Conservation (phyloP, 2,797 vertebrate species). For the Rhincodon typus region DNA sequence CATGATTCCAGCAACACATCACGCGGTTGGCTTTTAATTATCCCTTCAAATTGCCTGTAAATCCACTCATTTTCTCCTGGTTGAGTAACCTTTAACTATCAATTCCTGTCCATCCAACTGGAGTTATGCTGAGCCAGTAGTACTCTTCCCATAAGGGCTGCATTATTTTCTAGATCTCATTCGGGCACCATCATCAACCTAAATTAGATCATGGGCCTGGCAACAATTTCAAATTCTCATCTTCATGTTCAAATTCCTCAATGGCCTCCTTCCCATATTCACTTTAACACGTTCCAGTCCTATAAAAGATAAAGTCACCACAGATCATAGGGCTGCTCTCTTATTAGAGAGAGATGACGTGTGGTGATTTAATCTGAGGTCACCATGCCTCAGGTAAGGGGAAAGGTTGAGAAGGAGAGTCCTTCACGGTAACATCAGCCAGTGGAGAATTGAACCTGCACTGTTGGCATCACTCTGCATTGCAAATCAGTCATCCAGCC, state of each 20-base stretch:
- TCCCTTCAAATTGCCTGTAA: neutral
- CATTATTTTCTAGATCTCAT: neutral
- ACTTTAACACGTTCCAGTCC: too few species aligned
- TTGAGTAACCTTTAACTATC: neutral
- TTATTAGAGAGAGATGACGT: too few species aligned
- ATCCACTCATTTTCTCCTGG: neutral
- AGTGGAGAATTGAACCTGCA: too few species aligned
- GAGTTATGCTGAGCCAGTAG: neutral
- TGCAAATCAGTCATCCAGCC: neutral
- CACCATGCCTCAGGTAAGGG: too few species aligned
- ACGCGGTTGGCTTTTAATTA: neutral
- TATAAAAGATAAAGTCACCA: too few species aligned
- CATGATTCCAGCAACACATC: neutral
- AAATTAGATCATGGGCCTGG: neutral
- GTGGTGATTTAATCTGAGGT: too few species aligned
- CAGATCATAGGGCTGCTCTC: too few species aligned
- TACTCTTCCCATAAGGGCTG: neutral
- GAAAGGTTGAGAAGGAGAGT: too few species aligned
- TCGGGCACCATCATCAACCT: neutral
- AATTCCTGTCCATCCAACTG: neutral
- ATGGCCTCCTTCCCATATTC: neutral
- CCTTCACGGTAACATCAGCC: too few species aligned
- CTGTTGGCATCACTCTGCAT: neutral
- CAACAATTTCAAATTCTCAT: neutral
- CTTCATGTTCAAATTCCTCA: neutral